phyloP scores from a whole-genome alignment of 2,888 invertebrate genomes.

The Pterostichus niger region DNA sequence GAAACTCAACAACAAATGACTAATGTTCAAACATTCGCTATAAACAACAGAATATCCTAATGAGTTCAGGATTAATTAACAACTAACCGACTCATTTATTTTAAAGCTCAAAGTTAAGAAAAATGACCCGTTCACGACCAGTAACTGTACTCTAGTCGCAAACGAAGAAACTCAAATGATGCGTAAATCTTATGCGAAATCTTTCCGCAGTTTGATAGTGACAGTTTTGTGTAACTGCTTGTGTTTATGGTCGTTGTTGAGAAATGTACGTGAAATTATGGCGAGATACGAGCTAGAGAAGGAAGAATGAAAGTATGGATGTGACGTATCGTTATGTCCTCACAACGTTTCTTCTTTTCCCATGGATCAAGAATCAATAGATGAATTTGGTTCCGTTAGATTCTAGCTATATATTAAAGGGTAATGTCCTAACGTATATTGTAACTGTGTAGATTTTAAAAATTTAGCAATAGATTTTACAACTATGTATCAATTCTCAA shows the following conservation, averaged over 20 bases:
- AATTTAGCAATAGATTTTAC: no score
- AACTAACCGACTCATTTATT: constrained; percentile 56
- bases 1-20: constrained; percentile 26
- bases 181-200: background rate
- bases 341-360: background rate
- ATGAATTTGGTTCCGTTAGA: background rate
- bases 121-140: constrained; percentile 17
- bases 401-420: background rate
- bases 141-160: constrained; percentile 4
- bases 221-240: background rate
- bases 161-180: background rate
- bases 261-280: constrained; percentile 6
- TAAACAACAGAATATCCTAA: constrained; percentile 56
- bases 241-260: background rate
- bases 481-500: no score
- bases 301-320: constrained; percentile 2
- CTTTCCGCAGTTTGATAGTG: background rate
- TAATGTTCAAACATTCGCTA: constrained; percentile 7
- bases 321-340: background rate
- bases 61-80: constrained; percentile 61
- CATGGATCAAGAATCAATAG: background rate
- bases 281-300: background rate
- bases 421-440: no score
- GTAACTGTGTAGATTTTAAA: no score
- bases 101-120: constrained; percentile 40